These are phyloP conservation scores for Ceriagrion tenellum DNA, from an alignment of 2,888 invertebrate genomes.

Conservation along the genomic window DNA sequence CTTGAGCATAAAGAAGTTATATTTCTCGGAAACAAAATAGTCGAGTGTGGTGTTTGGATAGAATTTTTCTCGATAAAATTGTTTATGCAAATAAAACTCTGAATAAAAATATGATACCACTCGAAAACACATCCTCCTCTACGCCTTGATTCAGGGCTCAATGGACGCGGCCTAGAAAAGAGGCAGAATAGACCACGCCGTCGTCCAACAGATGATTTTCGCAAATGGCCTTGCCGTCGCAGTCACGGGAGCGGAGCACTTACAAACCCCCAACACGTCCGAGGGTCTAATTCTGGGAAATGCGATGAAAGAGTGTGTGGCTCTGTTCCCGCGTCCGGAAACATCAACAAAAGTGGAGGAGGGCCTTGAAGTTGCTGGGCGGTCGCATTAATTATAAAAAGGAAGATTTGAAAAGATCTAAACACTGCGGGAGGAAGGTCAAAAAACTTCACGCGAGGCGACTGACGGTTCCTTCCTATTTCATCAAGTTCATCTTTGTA, in stretches of 20 bases:
- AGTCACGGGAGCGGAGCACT: not conserved
- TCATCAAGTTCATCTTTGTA: too few species aligned
- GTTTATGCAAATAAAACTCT: too few species aligned
- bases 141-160: too few species aligned
- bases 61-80: not conserved
- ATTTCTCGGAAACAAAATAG: too few species aligned
- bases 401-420: not conserved
- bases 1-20: too few species aligned
- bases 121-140: too few species aligned
- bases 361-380: not conserved
- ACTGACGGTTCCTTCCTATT: too few species aligned
- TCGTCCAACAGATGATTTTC: not conserved
- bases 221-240: slow-evolving; percentile 2
- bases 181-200: not conserved
- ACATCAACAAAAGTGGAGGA: not conserved
- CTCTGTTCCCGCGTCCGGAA: not conserved
- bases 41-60: not conserved
- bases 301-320: not conserved
- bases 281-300: not conserved
- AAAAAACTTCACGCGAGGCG: not conserved
- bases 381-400: not conserved
- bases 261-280: not conserved
- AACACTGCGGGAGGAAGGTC: not conserved
- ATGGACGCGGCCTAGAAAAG: too few species aligned
- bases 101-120: too few species aligned